These are phyloP conservation scores for Chrysolina oricalcia DNA, from an alignment of 2,888 invertebrate genomes.

Conservation along the genomic window DNA sequence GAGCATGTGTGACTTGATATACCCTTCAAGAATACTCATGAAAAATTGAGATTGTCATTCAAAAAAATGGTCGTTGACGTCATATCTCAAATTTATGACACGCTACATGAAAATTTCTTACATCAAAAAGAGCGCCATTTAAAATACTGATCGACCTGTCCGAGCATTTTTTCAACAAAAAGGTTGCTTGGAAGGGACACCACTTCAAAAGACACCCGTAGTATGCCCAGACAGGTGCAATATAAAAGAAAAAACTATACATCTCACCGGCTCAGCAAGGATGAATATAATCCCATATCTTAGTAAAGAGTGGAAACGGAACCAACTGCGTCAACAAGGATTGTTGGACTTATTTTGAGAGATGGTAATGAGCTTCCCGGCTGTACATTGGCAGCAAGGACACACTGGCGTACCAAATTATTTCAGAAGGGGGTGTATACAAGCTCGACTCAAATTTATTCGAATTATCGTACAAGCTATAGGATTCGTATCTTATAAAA, in stretches of 20 bases:
- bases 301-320: conserved; percentile 53
- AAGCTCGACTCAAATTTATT: neutral
- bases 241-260: conserved; percentile 48
- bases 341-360: conserved; percentile 66
- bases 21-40: too few relatives aligned
- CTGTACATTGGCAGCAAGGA: conserved; percentile 25
- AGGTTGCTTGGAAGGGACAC: neutral
- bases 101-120: too few relatives aligned
- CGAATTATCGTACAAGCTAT: neutral
- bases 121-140: too few relatives aligned
- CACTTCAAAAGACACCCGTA: conserved; percentile 22
- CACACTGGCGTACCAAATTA: conserved; percentile 30
- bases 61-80: too few relatives aligned
- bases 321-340: conserved; percentile 67
- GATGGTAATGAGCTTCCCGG: conserved; percentile 64
- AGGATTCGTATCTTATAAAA: too few relatives aligned
- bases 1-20: too few relatives aligned
- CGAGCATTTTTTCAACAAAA: neutral
- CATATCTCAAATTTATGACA: too few relatives aligned
- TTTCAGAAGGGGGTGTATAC: neutral
- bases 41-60: too few relatives aligned
- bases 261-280: conserved; percentile 51
- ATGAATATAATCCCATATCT: conserved; percentile 58
- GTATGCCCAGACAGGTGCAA: conserved; percentile 47
- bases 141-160: too few relatives aligned